These are phyloP conservation scores for Corvus hawaiiensis DNA, from an alignment of 2,113 vertebrate genomes.

Conservation along the genomic window DNA sequence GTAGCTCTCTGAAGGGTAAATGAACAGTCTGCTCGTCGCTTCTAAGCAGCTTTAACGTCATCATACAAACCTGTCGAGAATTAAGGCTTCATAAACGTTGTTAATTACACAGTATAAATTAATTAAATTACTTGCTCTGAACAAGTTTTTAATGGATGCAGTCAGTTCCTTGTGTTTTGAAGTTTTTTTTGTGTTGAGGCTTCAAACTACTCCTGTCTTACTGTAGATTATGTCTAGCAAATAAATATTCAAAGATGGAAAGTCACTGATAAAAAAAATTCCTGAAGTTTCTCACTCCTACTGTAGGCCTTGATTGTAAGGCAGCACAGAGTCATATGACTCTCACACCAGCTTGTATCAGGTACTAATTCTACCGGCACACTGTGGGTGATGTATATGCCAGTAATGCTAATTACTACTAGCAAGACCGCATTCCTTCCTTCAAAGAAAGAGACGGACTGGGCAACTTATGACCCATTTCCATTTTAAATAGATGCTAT, in stretches of 20 bases:
- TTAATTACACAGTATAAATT: not conserved
- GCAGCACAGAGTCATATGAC: constrained; percentile 6
- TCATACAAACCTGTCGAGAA: not conserved
- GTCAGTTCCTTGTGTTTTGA: not conserved
- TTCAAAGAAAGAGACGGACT: not conserved
- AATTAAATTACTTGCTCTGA: not conserved
- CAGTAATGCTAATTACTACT: constrained; percentile 13
- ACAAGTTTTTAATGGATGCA: not conserved
- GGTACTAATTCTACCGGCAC: constrained; percentile 12
- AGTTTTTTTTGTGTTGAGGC: not conserved
- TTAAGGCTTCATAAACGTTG: not conserved
- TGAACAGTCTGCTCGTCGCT: not conserved
- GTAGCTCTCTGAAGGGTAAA: not conserved
- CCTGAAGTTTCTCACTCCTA: not conserved
- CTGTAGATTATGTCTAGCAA: not conserved
- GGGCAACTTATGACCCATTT: constrained; percentile 29
- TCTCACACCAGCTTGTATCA: not conserved
- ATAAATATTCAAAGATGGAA: not conserved
- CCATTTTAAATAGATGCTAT: constrained; percentile 29
- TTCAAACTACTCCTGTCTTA: not conserved
- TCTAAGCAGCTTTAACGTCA: not conserved
- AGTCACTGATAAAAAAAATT: not conserved
- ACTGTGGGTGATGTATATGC: constrained; percentile 19
- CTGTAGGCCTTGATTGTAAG: not conserved
- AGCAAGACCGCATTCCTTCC: constrained; percentile 18